Base-by-base conservation (phyloP, 2,113 vertebrate species). In the Rhinoderma darwinii region DNA sequence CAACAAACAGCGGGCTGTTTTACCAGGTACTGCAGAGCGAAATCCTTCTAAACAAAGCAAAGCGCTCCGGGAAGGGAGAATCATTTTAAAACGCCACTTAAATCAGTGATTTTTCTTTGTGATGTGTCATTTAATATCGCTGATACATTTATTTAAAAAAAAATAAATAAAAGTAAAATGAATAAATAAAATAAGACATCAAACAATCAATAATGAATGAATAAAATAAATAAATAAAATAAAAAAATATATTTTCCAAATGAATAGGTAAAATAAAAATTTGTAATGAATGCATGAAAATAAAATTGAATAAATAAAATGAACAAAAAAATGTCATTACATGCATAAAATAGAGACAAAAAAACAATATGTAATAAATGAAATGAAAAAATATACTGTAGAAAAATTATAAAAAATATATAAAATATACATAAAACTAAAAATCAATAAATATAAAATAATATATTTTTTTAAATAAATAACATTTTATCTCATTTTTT, bases 1-100 rank as follows among this genome's bases (percentile, higher is more conserved):
- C n/a, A 27, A 47, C 39, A 75, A 75, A 75, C 73, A 75, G 73
- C 73, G 22, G 73, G 73, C 27, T 75, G 25, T 47, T 44, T 74
- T 44, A 25, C 39, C 73, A 44, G 73, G 73, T 47, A 75, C 41
- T 72, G 10, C 12, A 72, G 35, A 27, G 5, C 9, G 12, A 47
- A 27, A 44, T 43, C n/a, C 72, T 74, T 39, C 35, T 66, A 32
- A 66, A 41, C 68, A 72, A 72, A 72, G 72, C 39, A 74, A 27
- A 75, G 25, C 73, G 0, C 41, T 75, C 73, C 41, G 6, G 41
- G 39, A 75, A 75, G 73, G 22, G n/a, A 12, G 39, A 47, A 8
- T 44, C 2, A 11, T 6, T 30, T 3, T 75, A n/a, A 75, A n/a
- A 15, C 5, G 25, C 11, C 39, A 30, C 25, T 15, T 30, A 75